phyloP scores from a whole-genome alignment of 2,888 invertebrate genomes.

The Mythimna loreyi region DNA sequence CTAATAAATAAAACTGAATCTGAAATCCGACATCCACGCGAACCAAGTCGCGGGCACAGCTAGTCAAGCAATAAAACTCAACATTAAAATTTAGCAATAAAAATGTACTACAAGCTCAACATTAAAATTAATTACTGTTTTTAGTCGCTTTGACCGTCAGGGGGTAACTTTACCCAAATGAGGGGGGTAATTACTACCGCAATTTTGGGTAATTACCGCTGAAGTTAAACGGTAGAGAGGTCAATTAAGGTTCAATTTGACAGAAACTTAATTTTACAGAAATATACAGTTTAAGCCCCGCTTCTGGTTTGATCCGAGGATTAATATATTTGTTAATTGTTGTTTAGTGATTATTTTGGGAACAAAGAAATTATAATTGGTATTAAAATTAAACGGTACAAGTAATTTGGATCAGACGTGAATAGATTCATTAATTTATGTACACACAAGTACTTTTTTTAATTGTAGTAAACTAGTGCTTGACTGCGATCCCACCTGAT shows the following conservation, averaged over 20 bases:
- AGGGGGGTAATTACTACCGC: slow-evolving; percentile 45
- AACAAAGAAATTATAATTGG: background rate
- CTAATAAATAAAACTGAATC: no score
- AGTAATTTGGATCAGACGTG: background rate
- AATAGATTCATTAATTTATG: background rate
- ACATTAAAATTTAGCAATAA: slow-evolving; percentile 16
- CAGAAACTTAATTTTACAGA: slow-evolving; percentile 22
- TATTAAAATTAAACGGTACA: background rate
- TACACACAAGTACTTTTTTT: no score
- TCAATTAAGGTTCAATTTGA: slow-evolving; percentile 47
- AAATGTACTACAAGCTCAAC: slow-evolving; percentile 1
- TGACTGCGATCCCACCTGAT: no score
- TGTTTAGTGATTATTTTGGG: background rate
- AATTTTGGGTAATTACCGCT: slow-evolving; percentile 43
- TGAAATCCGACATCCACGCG: no score
- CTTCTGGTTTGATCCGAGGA: slow-evolving; percentile 1
- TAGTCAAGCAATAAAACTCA: background rate
- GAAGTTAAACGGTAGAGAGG: slow-evolving; percentile 36
- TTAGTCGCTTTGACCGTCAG: background rate
- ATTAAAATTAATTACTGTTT: slow-evolving; percentile 10
- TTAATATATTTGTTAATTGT: slow-evolving; percentile 15
- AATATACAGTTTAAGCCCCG: slow-evolving; percentile 19
- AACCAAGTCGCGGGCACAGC: no score
- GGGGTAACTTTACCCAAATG: slow-evolving; percentile 37
- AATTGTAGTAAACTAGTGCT: no score